phyloP scores from a whole-genome alignment of 2,888 invertebrate species.

The Tolmerus cingulatus region DNA sequence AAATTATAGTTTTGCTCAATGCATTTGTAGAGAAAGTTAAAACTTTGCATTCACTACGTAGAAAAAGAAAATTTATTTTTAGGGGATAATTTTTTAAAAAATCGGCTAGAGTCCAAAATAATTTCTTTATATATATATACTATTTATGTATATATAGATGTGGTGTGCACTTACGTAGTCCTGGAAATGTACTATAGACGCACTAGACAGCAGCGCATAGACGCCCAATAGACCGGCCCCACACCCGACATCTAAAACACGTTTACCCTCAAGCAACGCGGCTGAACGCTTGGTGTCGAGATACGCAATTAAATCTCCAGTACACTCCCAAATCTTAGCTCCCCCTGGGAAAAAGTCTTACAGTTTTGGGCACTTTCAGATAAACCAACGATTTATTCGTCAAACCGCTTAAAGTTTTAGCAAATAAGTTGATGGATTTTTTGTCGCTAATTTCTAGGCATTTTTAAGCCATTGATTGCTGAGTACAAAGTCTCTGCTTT shows the following conservation, averaged over 20 bases:
- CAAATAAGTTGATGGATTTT: too few relatives aligned
- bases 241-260: slow-evolving; percentile 89
- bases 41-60: not conserved
- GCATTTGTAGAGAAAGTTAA: too few relatives aligned
- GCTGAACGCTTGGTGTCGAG: slow-evolving; percentile 65
- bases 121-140: not conserved
- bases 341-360: slow-evolving; percentile 72
- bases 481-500: too few relatives aligned
- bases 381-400: not conserved
- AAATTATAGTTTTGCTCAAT: too few relatives aligned
- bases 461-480: too few relatives aligned
- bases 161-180: slow-evolving; percentile 81
- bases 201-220: slow-evolving; percentile 72
- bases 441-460: too few relatives aligned
- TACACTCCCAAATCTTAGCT: slow-evolving; percentile 95
- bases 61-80: not conserved
- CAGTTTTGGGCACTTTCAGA: not conserved
- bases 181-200: slow-evolving; percentile 81
- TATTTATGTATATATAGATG: too few relatives aligned
- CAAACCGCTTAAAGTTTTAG: not conserved
- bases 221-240: slow-evolving; percentile 92
- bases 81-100: not conserved
- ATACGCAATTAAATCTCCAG: slow-evolving; percentile 78
- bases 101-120: not conserved
- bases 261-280: slow-evolving; percentile 62